These are phyloP conservation scores for Colius striatus DNA, from an alignment of 2,113 vertebrate species.

Conservation along the genomic window DNA sequence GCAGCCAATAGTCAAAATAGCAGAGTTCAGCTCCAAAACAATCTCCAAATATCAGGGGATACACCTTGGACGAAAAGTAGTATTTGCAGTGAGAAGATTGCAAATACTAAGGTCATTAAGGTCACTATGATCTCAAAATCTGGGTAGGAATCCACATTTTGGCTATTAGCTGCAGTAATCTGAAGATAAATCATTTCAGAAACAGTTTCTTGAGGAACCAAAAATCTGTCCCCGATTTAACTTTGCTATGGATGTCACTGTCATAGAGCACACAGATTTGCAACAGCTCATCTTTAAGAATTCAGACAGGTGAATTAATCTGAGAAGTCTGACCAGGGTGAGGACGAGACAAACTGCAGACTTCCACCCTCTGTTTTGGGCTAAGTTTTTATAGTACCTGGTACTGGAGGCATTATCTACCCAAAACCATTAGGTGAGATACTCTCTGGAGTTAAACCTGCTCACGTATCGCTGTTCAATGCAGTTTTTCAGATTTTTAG, in stretches of 20 bases:
- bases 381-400: not conserved
- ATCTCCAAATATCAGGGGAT: conserved; percentile 54
- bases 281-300: conserved; percentile 3
- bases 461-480: not conserved
- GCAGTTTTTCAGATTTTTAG: not conserved
- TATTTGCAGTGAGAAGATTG: conserved; percentile 48
- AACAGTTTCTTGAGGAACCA: conserved; percentile 15
- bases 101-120: conserved; percentile 61
- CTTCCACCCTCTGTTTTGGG: not conserved
- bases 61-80: conserved; percentile 41
- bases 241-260: not conserved
- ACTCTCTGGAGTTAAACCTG: not conserved
- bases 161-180: conserved; percentile 13
- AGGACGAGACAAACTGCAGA: not conserved
- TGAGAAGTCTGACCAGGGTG: not conserved
- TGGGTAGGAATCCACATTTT: conserved; percentile 40
- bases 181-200: conserved; percentile 47
- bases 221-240: not conserved
- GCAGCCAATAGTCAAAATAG: conserved; percentile 54
- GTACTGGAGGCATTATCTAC: not conserved
- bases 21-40: conserved; percentile 38
- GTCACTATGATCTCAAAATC: conserved; percentile 60
- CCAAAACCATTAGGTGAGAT: not conserved
- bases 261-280: not conserved
- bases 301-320: not conserved